A percentile compares a stretch with the other conserved stretches of the same genome.
Conservation (phyloP, 2,888 invertebrate species). For the Sepioteuthis lessoniana region DNA sequence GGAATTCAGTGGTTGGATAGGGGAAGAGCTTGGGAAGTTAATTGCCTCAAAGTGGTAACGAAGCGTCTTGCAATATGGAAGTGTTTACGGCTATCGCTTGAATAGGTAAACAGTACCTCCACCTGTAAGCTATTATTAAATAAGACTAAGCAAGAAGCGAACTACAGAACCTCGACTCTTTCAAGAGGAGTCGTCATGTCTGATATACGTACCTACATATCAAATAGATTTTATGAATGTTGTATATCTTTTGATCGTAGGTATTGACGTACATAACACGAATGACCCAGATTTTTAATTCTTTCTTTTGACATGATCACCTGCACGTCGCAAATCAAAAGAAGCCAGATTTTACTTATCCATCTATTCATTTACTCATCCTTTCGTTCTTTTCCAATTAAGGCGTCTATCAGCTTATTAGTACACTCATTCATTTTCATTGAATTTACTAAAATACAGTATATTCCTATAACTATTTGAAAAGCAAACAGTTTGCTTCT, state of each 20-base stretch:
- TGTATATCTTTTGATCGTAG: neutral
- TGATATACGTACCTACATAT: neutral
- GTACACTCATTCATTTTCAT: too few species aligned
- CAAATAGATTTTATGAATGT: neutral
- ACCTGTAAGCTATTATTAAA: neutral
- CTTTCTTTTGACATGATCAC: neutral
- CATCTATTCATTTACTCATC: neutral
- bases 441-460: too few species aligned
- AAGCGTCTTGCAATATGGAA: neutral
- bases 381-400: neutral
- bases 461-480: too few species aligned
- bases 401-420: too few species aligned
- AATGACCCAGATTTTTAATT: neutral
- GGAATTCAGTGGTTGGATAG: neutral
- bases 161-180: neutral
- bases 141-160: slow-evolving; percentile 33
- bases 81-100: too few species aligned
- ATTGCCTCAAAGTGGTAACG: neutral
- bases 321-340: neutral
- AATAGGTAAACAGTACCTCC: neutral
- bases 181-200: neutral
- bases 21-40: neutral
- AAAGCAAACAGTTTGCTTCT: too few species aligned
- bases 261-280: neutral
- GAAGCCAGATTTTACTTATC: neutral